Evolutionary conservation across 1,140 invertebrate species (phyloP).

Genomic region (Helicoverpa zea): DNA sequence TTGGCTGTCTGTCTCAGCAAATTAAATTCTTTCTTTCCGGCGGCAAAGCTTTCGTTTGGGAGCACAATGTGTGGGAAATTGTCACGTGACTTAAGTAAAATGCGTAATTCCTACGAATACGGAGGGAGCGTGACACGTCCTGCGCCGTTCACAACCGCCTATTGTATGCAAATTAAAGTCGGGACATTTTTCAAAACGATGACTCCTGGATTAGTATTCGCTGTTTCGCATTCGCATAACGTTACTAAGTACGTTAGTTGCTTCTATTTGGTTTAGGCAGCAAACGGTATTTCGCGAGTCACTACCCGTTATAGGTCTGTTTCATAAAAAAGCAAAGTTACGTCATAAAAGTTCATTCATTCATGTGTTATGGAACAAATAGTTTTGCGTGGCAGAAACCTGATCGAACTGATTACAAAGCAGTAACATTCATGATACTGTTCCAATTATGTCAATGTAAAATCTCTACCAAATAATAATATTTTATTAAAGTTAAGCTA

Average conservation of each 20-base stretch:
- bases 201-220: constrained; percentile 69
- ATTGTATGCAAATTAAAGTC: constrained; percentile 79
- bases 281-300: constrained; percentile 40
- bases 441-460: neutral
- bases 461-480: neutral
- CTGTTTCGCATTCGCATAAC: constrained; percentile 57
- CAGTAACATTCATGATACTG: neutral
- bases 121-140: constrained; percentile 64
- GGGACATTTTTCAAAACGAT: constrained; percentile 72
- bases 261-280: constrained; percentile 44
- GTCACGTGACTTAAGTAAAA: constrained; percentile 73
- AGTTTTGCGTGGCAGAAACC: neutral
- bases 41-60: constrained; percentile 17
- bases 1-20: constrained; percentile 50
- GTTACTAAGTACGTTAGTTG: too few species aligned
- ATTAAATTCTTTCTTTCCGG: constrained; percentile 57
- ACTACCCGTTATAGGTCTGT: neutral
- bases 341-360: neutral
- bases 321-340: neutral
- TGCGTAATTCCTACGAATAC: constrained; percentile 60
- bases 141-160: constrained; percentile 74
- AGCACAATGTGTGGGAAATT: constrained; percentile 65
- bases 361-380: neutral
- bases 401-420: neutral
- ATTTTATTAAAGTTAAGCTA: constrained; percentile 31